Evolutionary conservation across 92 coral and sea anemone genomes (phyloP), one percentile per base, ranked within the genome.

Genomic region (Parazoanthus darwini): DNA sequence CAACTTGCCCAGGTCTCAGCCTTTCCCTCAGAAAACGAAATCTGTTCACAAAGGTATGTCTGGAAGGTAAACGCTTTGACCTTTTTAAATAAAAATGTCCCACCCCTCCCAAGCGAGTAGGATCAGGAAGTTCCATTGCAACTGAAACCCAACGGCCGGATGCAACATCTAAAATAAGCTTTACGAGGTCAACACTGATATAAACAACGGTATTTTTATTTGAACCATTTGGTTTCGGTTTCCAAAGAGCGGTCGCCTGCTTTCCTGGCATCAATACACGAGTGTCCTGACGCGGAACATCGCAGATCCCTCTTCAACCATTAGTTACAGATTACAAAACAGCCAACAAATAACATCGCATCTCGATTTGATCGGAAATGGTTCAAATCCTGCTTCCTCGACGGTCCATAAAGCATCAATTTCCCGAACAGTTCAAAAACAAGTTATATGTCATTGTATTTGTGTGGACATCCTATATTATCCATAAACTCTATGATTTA

Each of bases 401-500:
- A 23, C 26, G 39, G 20, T 13, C 36, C 11, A n/a, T 22, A 20
- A 23, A 65, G 75, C 20, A 43, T 38, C 26, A 23, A 22, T 63
- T 65, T 65, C 50, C 13, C 22, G 42, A 82, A 22, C 51, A 38
- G 76, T 44, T 46, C 43, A 46, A 33, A 76, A 84, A 39, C 46
- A 66, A 14, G 63, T 84, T 20, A 8, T 44, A 44, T 36, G 71
- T 44, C 35, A 43, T 35, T n/a, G 1, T 44, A 13, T 15, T 44
- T 44, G 33, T 71, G 26, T 43, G 20, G 42, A 46, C 67, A 29
- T 84, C 42, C n/a, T 84, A 48, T 72, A 71, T 25, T 48, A 70
- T 54, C 26, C 29, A 68, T 70, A 84, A 14, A 84, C 63, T 84
- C 43, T 84, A 71, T 84, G 78, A 84, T 84, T 84, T 84, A 15